Evolutionary conservation across 2,797 vertebrate species (phyloP).

Genomic region (Eulemur rubriventer): DNA sequence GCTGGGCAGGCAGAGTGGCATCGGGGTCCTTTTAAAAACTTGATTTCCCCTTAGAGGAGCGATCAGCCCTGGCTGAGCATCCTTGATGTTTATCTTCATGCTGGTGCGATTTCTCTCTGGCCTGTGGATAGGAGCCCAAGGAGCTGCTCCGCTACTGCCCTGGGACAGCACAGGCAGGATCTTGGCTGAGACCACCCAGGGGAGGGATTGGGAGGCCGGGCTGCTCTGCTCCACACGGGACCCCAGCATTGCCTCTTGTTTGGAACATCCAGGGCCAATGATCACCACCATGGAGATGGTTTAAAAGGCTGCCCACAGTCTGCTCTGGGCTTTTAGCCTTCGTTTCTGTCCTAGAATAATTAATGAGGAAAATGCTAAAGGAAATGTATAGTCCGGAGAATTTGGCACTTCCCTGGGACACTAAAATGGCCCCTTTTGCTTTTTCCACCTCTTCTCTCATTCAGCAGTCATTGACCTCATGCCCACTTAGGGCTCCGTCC

Average conservation of each 20-base stretch:
- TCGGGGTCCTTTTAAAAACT: background rate
- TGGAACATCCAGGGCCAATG: background rate
- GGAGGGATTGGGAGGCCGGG: background rate
- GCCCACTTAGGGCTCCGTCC: background rate
- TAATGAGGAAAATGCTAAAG: background rate
- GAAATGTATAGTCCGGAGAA: background rate
- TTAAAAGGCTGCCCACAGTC: background rate
- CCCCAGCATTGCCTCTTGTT: background rate
- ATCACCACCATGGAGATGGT: background rate
- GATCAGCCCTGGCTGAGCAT: constrained; percentile 56
- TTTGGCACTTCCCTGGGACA: background rate
- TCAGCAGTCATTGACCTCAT: background rate
- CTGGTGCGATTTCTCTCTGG: constrained; percentile 50
- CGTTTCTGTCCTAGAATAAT: background rate
- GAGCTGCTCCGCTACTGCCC: background rate
- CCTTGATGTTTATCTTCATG: constrained; percentile 30
- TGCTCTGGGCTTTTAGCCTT: background rate
- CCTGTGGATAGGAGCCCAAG: background rate
- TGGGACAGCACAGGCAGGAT: background rate
- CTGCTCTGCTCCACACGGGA: background rate
- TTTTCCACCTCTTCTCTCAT: background rate
- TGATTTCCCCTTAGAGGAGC: constrained; percentile 58
- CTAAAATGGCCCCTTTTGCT: background rate
- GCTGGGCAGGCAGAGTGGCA: background rate
- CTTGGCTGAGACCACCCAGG: background rate